Evolutionary conservation across 2,113 vertebrate species (phyloP).

Genomic region (Gobiocypris rarus): DNA sequence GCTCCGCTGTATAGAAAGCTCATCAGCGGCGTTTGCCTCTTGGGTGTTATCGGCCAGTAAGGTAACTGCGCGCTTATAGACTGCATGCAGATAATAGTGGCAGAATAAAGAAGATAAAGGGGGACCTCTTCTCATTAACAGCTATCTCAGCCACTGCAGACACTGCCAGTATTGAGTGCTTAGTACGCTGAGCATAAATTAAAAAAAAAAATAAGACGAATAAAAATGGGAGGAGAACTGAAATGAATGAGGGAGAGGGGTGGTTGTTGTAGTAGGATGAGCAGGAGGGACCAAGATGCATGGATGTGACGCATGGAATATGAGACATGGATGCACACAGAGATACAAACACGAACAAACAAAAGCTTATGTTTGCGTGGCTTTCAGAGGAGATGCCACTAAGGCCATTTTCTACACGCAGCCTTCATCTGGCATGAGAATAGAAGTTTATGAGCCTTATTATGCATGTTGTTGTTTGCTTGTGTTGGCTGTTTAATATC

Average conservation of each 20-base stretch:
- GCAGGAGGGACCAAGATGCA: slow-evolving; percentile 22
- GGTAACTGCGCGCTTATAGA: slow-evolving; percentile 97
- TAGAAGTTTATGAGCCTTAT: slow-evolving; percentile 45
- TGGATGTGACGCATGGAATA: slow-evolving; percentile 22
- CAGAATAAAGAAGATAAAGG: slow-evolving; percentile 96
- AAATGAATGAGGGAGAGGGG: slow-evolving; percentile 42
- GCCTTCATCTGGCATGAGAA: slow-evolving; percentile 3
- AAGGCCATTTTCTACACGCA: slow-evolving; percentile 25
- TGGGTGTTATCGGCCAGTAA: slow-evolving; percentile 92
- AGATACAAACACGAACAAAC: slow-evolving; percentile 21
- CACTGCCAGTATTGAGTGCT: slow-evolving; percentile 89
- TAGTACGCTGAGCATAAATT: slow-evolving; percentile 88
- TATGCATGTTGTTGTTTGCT: slow-evolving; percentile 50
- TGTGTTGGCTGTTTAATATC: slow-evolving; percentile 43
- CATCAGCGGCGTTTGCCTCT: slow-evolving; percentile 95
- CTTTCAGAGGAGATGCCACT: slow-evolving; percentile 21
- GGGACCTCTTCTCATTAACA: slow-evolving; percentile 98
- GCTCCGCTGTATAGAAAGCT: slow-evolving; percentile 92
- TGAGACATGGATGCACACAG: slow-evolving; percentile 24
- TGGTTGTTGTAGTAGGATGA: slow-evolving; percentile 15
- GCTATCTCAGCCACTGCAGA: slow-evolving; percentile 97
- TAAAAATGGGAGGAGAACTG: slow-evolving; percentile 60
- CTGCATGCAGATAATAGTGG: slow-evolving; percentile 96
- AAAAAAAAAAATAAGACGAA: slow-evolving; percentile 77
- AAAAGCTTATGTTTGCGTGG: slow-evolving; percentile 40